phyloP scores from a whole-genome alignment of 2,888 invertebrate species.

The Agrotis clavis region DNA sequence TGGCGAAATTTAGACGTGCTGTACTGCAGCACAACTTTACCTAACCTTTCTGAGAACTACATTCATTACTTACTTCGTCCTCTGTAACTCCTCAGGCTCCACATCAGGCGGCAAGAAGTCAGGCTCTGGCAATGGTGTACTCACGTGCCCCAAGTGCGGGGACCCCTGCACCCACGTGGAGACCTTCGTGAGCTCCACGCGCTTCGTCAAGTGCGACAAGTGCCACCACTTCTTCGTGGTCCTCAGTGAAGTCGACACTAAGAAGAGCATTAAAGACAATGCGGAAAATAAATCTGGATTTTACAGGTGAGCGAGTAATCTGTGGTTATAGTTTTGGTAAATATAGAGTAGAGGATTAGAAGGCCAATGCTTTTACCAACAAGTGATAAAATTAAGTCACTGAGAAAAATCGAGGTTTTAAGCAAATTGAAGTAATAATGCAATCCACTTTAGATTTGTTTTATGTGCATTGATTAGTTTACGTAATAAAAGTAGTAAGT shows the following conservation, averaged over 20 bases:
- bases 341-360: not conserved
- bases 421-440: not conserved
- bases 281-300: conserved; percentile 93
- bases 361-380: not conserved
- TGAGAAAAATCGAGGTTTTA: not conserved
- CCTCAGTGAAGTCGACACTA: conserved; percentile 97
- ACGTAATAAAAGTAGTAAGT: not conserved
- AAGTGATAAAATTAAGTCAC: not conserved
- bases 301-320: conserved; percentile 82
- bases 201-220: conserved; percentile 99
- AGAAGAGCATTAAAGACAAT: conserved; percentile 96
- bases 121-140: conserved; percentile 90
- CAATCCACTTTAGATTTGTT: not conserved
- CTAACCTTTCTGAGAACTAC: too few species aligned
- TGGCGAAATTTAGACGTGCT: too few species aligned
- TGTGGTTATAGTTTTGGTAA: too few species aligned
- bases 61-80: not conserved
- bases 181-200: conserved; percentile 98
- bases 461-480: not conserved
- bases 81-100: conserved; percentile 70
- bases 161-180: conserved; percentile 99
- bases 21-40: too few species aligned
- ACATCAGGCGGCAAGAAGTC: conserved; percentile 92
- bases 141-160: conserved; percentile 99
- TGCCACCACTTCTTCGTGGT: conserved; percentile 99